phyloP scores from a whole-genome alignment of 2,797 vertebrate species.

The Sebastes taczanowskii region DNA sequence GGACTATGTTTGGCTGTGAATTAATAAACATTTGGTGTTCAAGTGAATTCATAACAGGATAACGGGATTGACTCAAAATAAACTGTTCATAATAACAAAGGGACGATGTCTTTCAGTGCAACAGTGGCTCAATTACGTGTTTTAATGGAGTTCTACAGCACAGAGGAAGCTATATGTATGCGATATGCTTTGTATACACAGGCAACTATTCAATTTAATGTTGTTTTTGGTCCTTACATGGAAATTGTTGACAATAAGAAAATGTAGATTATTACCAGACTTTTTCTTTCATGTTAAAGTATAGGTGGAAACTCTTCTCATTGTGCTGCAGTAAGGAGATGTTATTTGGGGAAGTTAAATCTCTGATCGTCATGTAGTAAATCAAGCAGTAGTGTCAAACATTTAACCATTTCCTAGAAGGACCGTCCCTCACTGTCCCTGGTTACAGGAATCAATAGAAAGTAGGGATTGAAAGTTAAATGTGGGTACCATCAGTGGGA shows the following conservation, averaged over 20 bases:
- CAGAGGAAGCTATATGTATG: no score
- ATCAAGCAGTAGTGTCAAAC: not conserved
- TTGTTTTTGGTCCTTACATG: not conserved
- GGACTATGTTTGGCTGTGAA: not conserved
- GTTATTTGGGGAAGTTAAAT: not conserved
- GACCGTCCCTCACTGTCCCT: no score
- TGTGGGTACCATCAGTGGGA: not conserved
- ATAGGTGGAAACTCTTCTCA: not conserved
- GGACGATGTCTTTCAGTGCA: not conserved
- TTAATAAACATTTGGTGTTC: not conserved
- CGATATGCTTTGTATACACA: no score
- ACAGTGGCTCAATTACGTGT: not conserved
- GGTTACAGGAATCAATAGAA: not conserved
- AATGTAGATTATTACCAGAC: not conserved
- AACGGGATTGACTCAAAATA: not conserved
- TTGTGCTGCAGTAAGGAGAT: not conserved
- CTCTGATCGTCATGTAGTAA: not conserved
- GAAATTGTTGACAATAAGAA: not conserved
- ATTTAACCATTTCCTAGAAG: not conserved
- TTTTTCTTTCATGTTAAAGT: not conserved
- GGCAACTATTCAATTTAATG: no score
- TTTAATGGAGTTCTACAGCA: not conserved
- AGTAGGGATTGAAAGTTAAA: not conserved
- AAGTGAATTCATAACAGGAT: not conserved
- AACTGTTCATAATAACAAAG: not conserved